A percentile compares a stretch with the other conserved stretches of the same genome.
Evolutionary conservation across 2,113 vertebrate species (phyloP).

Genomic region (Lepidothrix coronata): DNA sequence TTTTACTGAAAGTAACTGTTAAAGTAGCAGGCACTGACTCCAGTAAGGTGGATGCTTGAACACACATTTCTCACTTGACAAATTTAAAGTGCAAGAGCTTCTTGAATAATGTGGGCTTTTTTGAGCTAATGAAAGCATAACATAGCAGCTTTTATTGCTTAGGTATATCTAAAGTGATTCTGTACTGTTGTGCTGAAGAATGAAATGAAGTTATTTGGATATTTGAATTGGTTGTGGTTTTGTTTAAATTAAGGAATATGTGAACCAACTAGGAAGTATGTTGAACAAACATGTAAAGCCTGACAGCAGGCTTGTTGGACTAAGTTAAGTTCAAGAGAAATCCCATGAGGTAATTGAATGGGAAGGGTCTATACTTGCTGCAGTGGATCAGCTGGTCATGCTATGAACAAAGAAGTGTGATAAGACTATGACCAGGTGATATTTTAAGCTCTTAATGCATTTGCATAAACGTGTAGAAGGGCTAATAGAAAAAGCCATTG

Average conservation of each 20-base stretch:
- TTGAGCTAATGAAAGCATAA: neutral
- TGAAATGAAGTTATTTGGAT: neutral
- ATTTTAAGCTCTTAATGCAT: neutral
- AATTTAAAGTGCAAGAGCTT: neutral
- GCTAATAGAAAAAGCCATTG: neutral
- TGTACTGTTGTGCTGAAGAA: neutral
- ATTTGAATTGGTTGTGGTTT: neutral
- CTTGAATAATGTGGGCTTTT: neutral
- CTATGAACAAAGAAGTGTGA: rapidly evolving
- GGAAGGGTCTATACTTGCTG: neutral
- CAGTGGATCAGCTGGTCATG: neutral
- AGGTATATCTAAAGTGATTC: neutral
- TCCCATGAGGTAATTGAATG: neutral
- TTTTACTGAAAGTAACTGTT: neutral
- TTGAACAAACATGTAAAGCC: neutral
- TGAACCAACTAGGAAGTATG: neutral
- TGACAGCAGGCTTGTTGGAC: neutral
- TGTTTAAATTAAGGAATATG: neutral
- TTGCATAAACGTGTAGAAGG: neutral
- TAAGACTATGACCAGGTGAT: neutral
- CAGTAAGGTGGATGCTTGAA: neutral
- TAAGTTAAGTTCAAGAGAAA: neutral
- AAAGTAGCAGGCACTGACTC: neutral
- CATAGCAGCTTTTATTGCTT: constrained; percentile 41
- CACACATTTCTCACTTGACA: neutral